phyloP scores from a whole-genome alignment of 2,888 invertebrate species.

The Mylabris sibirica region DNA sequence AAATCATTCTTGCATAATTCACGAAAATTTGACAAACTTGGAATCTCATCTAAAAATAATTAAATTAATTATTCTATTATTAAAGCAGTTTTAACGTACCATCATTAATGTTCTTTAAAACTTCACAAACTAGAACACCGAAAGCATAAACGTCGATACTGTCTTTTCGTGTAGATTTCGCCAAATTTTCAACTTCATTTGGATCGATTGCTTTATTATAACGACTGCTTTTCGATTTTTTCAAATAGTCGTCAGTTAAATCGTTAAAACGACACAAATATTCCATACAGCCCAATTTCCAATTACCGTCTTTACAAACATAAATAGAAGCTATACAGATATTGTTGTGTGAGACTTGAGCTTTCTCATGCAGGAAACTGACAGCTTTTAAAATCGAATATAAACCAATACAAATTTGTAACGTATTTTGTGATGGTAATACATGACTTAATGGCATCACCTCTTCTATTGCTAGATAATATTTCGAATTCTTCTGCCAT shows the following conservation, averaged over 20 bases:
- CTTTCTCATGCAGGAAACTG: constrained; percentile 85
- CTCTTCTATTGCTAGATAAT: constrained; percentile 82
- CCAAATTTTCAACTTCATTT: constrained; percentile 67
- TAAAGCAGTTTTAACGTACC: constrained; percentile 58
- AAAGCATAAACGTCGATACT: constrained; percentile 81
- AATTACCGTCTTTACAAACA: constrained; percentile 82
- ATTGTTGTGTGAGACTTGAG: constrained; percentile 83
- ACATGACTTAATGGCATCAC: constrained; percentile 77
- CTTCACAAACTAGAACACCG: constrained; percentile 77
- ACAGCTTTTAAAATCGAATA: constrained; percentile 82
- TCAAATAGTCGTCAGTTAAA: constrained; percentile 70
- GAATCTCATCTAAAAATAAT: constrained; percentile 70
- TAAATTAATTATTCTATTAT: constrained; percentile 43
- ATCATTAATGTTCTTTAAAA: constrained; percentile 69
- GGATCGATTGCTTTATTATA: constrained; percentile 77
- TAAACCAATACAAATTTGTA: constrained; percentile 86
- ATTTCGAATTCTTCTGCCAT: constrained; percentile 78
- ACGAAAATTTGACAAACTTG: constrained; percentile 73
- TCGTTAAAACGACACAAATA: constrained; percentile 76
- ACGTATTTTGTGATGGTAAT: constrained; percentile 71
- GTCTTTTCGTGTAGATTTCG: constrained; percentile 62
- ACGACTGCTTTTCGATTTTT: constrained; percentile 69
- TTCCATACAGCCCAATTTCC: constrained; percentile 89
- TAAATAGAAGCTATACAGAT: constrained; percentile 81
- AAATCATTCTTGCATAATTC: constrained; percentile 74